Evolutionary conservation across 2,113 vertebrate species (phyloP).

Genomic region (Odobenus rosmarus): DNA sequence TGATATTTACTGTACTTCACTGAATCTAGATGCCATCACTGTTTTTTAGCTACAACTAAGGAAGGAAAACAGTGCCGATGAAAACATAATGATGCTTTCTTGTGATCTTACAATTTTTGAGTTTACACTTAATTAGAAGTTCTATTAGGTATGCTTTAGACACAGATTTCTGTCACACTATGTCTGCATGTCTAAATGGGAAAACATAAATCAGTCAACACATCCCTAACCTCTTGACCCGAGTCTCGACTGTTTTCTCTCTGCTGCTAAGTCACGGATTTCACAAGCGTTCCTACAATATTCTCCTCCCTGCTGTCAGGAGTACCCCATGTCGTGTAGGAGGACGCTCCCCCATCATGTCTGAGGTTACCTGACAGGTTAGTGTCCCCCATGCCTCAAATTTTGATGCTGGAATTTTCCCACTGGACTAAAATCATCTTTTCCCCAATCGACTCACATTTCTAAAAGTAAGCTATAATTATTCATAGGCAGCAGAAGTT

Average conservation of each 20-base stretch:
- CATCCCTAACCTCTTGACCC: not conserved
- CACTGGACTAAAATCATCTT: not conserved
- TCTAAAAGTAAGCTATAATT: not conserved
- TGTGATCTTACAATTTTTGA: not conserved
- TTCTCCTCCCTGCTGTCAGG: not conserved
- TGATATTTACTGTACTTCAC: not conserved
- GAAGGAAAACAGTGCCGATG: not conserved
- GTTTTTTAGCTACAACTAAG: not conserved
- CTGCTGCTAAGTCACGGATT: not conserved
- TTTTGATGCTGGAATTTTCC: not conserved
- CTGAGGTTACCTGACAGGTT: not conserved
- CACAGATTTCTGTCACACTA: not conserved
- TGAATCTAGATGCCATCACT: not conserved
- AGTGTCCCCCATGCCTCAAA: not conserved
- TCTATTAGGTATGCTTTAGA: not conserved
- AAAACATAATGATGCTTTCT: not conserved
- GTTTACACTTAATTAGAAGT: not conserved
- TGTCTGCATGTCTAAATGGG: not conserved
- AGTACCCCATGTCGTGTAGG: no score
- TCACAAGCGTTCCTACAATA: not conserved
- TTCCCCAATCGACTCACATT: not conserved
- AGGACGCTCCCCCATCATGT: not conserved
- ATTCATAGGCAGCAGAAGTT: not conserved
- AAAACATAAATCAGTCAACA: not conserved
- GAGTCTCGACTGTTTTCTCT: not conserved